Conservation (phyloP, 2,888 invertebrate species). For the Laspeyria flexula region DNA sequence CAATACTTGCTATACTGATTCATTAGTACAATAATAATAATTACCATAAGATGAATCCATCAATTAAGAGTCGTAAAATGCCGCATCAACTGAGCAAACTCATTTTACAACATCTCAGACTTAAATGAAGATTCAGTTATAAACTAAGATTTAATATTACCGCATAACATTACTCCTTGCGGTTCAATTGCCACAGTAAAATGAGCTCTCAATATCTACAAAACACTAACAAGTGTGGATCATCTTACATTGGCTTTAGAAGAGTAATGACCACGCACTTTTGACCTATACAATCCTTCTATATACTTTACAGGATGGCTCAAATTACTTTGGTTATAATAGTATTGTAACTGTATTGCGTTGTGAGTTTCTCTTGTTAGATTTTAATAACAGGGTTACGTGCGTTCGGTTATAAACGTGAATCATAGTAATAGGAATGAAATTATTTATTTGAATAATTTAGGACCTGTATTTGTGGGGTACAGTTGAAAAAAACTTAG, state of each 20-base stretch:
- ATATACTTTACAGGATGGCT: constrained; percentile 53
- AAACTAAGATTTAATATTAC: constrained; percentile 69
- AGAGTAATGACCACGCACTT: constrained; percentile 59
- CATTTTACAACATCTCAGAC: constrained; percentile 48
- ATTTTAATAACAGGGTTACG: constrained; percentile 57
- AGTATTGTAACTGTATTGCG: constrained; percentile 59
- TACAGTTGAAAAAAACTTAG: no score
- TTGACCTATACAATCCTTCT: constrained; percentile 54
- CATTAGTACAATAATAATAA: constrained; percentile 25
- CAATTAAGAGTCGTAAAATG: constrained; percentile 26
- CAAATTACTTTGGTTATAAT: constrained; percentile 53
- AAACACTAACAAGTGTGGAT: constrained; percentile 42
- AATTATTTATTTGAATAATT: not conserved
- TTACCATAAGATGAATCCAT: constrained; percentile 5
- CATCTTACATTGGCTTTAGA: constrained; percentile 48
- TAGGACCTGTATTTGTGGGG: no score
- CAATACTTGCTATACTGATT: not conserved
- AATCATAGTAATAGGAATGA: constrained; percentile 14
- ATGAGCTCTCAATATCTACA: constrained; percentile 48
- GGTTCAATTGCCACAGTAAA: constrained; percentile 57
- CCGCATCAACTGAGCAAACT: constrained; percentile 34
- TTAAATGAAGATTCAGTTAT: constrained; percentile 70
- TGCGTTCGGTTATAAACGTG: constrained; percentile 19
- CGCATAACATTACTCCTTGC: constrained; percentile 71
- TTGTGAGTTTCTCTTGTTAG: constrained; percentile 61